Evolutionary conservation across 2,113 vertebrate species (phyloP), one percentile per base, ranked within the genome.

Genomic region (Pogona vitticeps): DNA sequence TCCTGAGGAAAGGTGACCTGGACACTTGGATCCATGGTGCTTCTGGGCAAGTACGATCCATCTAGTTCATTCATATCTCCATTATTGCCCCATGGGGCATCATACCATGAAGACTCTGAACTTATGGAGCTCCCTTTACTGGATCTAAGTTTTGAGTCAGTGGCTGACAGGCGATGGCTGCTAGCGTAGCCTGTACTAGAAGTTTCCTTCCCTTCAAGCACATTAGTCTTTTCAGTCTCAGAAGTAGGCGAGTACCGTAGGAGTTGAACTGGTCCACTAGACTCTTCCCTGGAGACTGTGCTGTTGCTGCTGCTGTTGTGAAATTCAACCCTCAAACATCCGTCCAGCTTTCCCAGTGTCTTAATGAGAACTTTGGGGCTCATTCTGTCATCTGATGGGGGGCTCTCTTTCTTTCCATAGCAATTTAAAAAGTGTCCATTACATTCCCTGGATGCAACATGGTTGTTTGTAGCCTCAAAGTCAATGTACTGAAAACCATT

Each of bases 61-160:
- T 98, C 98, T 65, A 95, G 86, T 79, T 98, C 98, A n/a, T 95
- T 97, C 31, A 96, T 92, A 85, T 98, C 98, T 6, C 96, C 91
- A 78, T 85, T 88, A 2, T 96, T 97, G 70, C 98, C 98, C 98
- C 98, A 99, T 1, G 98, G 98, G 26, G 97, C 98, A 92, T 99
- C 98, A 33, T 98, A 99, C 98, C 98, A 99, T 2, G 98, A 99
- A 9, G 98, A 97, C 88, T 99, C 98, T 0, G 98, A 99, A 93
- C 98, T 99, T 77, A 98, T 94, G 0, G 98, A 99, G 94, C 98
- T 99, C 52, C 98, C 98, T 91, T 99, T 98, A 94, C 98, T 99
- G 71, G 98, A 98, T 81, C 96, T 97, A 86, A 97, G 96, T 17
- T 93, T 96, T n/a, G 97, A 97, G 89, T 96, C 96, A 0, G 96